These are phyloP conservation scores for Lepus europaeus DNA, from an alignment of 2,113 vertebrate genomes.

Conservation along the genomic window DNA sequence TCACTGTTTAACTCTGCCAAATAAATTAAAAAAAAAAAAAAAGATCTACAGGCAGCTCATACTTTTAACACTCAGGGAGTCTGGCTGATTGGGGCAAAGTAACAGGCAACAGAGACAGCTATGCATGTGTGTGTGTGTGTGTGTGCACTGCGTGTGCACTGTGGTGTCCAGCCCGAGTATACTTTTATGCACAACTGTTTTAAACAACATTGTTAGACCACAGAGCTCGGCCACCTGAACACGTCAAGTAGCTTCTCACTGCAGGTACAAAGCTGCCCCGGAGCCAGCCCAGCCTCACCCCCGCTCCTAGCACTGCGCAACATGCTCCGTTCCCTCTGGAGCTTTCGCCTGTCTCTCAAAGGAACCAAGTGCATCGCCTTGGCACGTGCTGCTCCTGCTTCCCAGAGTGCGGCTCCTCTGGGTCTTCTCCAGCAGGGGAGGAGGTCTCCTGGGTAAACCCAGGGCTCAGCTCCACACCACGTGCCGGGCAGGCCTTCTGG, in stretches of 20 bases:
- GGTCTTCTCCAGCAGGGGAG: neutral
- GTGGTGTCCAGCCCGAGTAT: neutral
- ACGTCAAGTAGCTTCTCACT: neutral
- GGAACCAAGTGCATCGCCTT: neutral
- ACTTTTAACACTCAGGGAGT: neutral
- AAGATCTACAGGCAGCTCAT: neutral
- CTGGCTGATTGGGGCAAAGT: neutral
- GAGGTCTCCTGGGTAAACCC: no score
- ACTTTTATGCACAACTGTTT: neutral
- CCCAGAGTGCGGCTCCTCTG: neutral
- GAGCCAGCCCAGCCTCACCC: neutral
- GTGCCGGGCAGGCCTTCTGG: neutral
- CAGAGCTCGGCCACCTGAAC: neutral
- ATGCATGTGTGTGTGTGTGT: accelerated
- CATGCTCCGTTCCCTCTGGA: accelerated
- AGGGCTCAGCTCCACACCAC: neutral
- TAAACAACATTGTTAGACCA: neutral
- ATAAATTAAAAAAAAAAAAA: no score
- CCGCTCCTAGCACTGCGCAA: neutral
- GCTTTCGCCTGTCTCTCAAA: neutral
- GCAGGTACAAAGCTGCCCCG: neutral
- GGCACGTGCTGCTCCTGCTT: neutral
- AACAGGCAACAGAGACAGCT: neutral
- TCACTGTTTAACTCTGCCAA: no score
- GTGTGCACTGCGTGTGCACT: neutral